These are phyloP conservation scores for Vanessa atalanta DNA, from an alignment of 1,140 invertebrate species.

Conservation along the genomic window DNA sequence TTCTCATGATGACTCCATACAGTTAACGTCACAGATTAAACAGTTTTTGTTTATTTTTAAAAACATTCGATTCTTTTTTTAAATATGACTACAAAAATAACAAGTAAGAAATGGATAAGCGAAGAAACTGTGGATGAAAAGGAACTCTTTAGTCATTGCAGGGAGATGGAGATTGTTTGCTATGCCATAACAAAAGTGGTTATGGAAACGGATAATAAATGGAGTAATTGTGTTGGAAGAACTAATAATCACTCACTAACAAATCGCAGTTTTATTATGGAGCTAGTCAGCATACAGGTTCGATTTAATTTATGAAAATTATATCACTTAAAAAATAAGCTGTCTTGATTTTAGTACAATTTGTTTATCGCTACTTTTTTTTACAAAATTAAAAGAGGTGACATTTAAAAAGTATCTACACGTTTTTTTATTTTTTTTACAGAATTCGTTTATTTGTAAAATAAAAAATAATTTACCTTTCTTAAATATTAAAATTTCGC, in stretches of 20 bases:
- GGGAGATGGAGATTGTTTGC: conserved; percentile 70
- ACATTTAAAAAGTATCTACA: too few relatives aligned
- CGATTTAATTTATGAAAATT: conserved; percentile 9
- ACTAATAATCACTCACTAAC: conserved; percentile 55
- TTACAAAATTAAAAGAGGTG: too few relatives aligned
- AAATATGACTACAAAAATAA: conserved; percentile 60
- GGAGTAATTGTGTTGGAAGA: conserved; percentile 57
- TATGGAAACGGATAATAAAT: conserved; percentile 71
- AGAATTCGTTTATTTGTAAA: too few relatives aligned
- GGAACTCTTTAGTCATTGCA: conserved; percentile 64
- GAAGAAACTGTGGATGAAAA: conserved; percentile 66
- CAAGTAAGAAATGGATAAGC: conserved; percentile 69
- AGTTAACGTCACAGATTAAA: conserved; percentile 49
- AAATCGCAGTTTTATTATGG: conserved; percentile 76
- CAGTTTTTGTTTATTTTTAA: conserved; percentile 47
- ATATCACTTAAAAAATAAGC: not conserved
- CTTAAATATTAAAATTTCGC: conserved; percentile 37
- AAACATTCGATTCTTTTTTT: conserved; percentile 31
- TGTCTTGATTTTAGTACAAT: too few relatives aligned
- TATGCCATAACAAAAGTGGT: conserved; percentile 72
- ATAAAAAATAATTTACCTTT: not conserved
- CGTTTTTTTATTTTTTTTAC: too few relatives aligned
- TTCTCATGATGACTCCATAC: conserved; percentile 54
- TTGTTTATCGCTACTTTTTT: too few relatives aligned
- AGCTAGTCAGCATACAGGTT: conserved; percentile 78